Evolutionary conservation across 2,797 vertebrate genomes (phyloP), one percentile per base, ranked within the genome.

Genomic region (Lagodon rhomboides): DNA sequence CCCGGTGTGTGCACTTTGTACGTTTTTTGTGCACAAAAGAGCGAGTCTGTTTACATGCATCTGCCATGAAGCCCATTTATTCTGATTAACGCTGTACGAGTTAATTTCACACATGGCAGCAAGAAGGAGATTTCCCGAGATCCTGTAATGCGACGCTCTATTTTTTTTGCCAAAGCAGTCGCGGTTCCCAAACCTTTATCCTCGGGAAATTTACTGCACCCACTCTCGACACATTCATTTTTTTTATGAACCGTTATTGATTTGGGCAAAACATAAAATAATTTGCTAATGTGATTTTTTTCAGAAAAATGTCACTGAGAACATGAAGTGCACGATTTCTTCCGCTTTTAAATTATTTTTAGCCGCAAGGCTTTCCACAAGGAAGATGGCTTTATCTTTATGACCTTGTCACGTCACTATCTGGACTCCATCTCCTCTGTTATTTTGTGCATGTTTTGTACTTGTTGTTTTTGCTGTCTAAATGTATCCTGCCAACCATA

Each of bases 81-180:
- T 83, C 46, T 77, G 66, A 87, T 87, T 85, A 83, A 75, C 27
- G 65, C 71, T 46, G 65, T 77, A 75, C 66, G 73, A 88, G 83
- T 77, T 86, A 82, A 90, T 89, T 91, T 91, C 77, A 90, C 89
- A 90, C 85, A 83, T 78, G 86, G 80, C 69, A 77, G 82, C 65
- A 16, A 64, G 58, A 68, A 34, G 70, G 67, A 85, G 54, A 69
- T 47, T 70, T 81, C 63, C 61, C 68, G 53, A 80, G 72, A 67
- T 80, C 23, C 58, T 67, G 55, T 56, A 69, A 80, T 58, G 56
- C 73, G 23, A 30, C 49, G 18, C 22, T 55, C 30, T n/a, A n/a
- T n/a, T n/a, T 51, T 75, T 77, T 68, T 55, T 67, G 66, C 41
- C 44, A 23, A 73, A 66, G 15, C 43, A 27, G 17, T 34, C 53